These are phyloP conservation scores for Exocentrus adspersus DNA, from an alignment of 2,888 invertebrate species.

Conservation along the genomic window DNA sequence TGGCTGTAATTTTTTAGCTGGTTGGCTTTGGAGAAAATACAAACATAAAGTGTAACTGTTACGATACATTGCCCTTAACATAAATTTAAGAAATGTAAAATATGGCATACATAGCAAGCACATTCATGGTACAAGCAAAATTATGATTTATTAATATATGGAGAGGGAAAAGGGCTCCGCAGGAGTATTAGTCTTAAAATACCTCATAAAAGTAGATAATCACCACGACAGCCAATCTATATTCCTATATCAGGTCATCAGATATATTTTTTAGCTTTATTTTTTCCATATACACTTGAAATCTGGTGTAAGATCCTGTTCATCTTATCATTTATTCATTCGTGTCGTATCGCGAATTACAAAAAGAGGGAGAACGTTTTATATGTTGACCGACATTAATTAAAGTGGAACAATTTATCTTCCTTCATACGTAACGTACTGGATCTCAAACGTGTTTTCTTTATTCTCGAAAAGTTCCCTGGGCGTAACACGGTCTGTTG, in stretches of 20 bases:
- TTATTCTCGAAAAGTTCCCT: conserved; percentile 33
- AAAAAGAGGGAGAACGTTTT: conserved; percentile 14
- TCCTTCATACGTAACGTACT: conserved; percentile 7
- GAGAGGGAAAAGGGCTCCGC: conserved; percentile 1
- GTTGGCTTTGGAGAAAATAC: too few species aligned
- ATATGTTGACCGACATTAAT: conserved; percentile 19
- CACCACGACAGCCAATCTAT: too few species aligned
- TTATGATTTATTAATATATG: conserved; percentile 12
- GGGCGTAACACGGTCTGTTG: conserved; percentile 43
- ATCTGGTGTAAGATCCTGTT: too few species aligned
- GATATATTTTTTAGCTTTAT: too few species aligned
- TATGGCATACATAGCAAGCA: neutral
- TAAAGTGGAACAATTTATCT: conserved; percentile 26
- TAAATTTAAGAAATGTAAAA: conserved; percentile 3
- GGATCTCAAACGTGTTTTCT: conserved; percentile 18
- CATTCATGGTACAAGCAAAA: neutral
- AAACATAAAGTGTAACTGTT: too few species aligned
- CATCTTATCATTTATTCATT: neutral
- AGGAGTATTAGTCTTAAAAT: neutral
- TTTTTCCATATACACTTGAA: too few species aligned
- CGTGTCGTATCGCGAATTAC: conserved; percentile 1
- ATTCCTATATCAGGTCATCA: too few species aligned
- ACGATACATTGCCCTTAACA: too few species aligned
- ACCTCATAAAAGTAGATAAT: too few species aligned
- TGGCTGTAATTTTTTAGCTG: too few species aligned